Evolutionary conservation across 1,140 invertebrate genomes (phyloP).

Genomic region (Tetramorium simillimum): DNA sequence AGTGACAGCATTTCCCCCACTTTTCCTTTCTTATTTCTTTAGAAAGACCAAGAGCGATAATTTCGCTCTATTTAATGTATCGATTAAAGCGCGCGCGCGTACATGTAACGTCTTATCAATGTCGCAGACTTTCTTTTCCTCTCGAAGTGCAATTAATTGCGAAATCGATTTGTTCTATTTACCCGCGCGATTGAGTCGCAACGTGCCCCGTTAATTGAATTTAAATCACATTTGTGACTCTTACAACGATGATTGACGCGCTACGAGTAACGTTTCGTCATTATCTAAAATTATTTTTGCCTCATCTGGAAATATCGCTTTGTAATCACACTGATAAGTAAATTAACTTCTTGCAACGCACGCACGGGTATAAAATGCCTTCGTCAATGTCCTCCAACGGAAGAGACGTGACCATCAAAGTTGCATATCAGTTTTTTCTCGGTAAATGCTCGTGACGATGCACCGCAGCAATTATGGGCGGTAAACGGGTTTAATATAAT

Average conservation of each 20-base stretch:
- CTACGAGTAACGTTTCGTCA: not conserved
- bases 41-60: not conserved
- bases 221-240: not conserved
- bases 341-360: not conserved
- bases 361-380: not conserved
- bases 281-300: not conserved
- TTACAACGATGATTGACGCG: conserved; percentile 14
- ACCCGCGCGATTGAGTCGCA: not conserved
- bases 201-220: conserved; percentile 1
- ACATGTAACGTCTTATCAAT: not conserved
- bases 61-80: not conserved
- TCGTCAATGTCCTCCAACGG: conserved; percentile 7
- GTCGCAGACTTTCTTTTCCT: not conserved
- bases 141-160: not conserved
- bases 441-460: conserved; percentile 44
- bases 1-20: conserved; percentile 33
- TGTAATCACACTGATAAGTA: conserved; percentile 1
- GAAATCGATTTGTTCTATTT: conserved; percentile 15
- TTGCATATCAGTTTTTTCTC: conserved; percentile 38
- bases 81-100: not conserved
- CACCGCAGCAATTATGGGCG: conserved; percentile 37
- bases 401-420: conserved; percentile 10
- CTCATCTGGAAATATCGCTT: not conserved
- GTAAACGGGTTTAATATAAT: conserved; percentile 59
- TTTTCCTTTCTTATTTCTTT: not conserved